Evolutionary conservation across 2,888 invertebrate species (phyloP), one percentile per base, ranked within the genome.

Genomic region (Thera britannica): DNA sequence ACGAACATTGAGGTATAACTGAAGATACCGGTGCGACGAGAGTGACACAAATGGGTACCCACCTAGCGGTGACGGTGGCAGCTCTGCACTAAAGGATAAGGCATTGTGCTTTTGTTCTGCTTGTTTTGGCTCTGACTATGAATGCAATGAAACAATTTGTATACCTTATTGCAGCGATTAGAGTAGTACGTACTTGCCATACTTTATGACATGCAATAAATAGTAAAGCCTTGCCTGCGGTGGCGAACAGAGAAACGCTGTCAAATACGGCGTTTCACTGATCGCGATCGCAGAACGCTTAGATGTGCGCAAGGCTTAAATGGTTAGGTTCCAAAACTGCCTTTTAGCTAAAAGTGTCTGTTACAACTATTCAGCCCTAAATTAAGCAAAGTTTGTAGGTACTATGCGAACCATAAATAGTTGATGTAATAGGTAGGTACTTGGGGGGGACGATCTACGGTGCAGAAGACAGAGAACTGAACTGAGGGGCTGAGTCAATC

Each of bases 71-170:
- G 12, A 61, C 57, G 44, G 58, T 58, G 58, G 51, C 58, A 58
- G 35, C 52, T 58, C 48, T 6, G 52, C 58, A 59, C 48, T 35
- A 54, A 48, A 54, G 58, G 64, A 34, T 44, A 35, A 57, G 58
- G 41, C 58, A 52, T n/a, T 58, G 44, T 58, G 54, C 58, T 65
- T 64, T 65, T 65, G 64, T 65, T 65, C 58, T 46, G 59, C 65
- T 60, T 65, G 55, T 65, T 60, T 60, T 59, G 55, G 48, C 59
- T 9, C 34, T 36, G 55, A 56, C 34, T 52, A 58, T 56, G 52
- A 65, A 55, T 44, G 55, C 65, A 55, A 59, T 54, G 48, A 46
- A 58, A 55, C 65, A 66, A 58, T 66, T 66, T 61, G 52, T 66
- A 61, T 66, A 60, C 56, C 56, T 46, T 65, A 66, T 61, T 57